Percentiles rank a stretch among this genome's conserved stretches.
Evolutionary conservation across 2,888 invertebrate species (phyloP).

Genomic region (Habroteleia sp.): DNA sequence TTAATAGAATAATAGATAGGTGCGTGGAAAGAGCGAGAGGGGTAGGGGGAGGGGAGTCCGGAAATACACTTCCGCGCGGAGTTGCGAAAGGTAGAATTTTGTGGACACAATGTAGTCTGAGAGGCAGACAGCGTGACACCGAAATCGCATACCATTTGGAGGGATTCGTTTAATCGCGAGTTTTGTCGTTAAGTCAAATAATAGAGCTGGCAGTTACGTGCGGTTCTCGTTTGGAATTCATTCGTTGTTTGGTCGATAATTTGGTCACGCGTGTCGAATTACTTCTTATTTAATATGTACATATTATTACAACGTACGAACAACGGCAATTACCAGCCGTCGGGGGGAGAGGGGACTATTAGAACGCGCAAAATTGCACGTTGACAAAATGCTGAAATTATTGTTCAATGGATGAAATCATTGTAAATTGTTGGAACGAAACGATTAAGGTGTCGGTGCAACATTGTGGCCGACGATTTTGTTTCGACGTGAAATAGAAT

Average conservation of each 20-base stretch:
- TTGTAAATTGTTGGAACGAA: too few relatives aligned
- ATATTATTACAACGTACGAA: too few relatives aligned
- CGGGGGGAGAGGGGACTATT: too few relatives aligned
- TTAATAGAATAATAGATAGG: conserved; percentile 47
- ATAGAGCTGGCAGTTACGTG: neutral
- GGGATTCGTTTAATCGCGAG: conserved; percentile 63
- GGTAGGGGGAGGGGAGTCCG: conserved; percentile 12
- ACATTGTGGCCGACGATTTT: too few relatives aligned
- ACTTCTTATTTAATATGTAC: neutral
- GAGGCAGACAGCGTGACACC: conserved; percentile 71
- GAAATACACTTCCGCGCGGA: conserved; percentile 64
- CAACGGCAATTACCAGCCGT: too few relatives aligned
- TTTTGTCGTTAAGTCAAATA: conserved; percentile 30
- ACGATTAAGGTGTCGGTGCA: too few relatives aligned
- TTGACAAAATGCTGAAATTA: too few relatives aligned
- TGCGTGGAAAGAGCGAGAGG: conserved; percentile 38
- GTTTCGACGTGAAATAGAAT: too few relatives aligned
- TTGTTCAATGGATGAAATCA: too few relatives aligned
- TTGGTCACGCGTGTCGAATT: neutral
- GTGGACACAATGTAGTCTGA: conserved; percentile 68
- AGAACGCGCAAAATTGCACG: too few relatives aligned
- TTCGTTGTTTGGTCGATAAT: conserved; percentile 34
- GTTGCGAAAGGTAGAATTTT: conserved; percentile 63
- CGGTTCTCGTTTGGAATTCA: neutral
- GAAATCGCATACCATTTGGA: conserved; percentile 66